Evolutionary conservation across 2,797 vertebrate genomes (phyloP).

Genomic region (Acanthopagrus latus): DNA sequence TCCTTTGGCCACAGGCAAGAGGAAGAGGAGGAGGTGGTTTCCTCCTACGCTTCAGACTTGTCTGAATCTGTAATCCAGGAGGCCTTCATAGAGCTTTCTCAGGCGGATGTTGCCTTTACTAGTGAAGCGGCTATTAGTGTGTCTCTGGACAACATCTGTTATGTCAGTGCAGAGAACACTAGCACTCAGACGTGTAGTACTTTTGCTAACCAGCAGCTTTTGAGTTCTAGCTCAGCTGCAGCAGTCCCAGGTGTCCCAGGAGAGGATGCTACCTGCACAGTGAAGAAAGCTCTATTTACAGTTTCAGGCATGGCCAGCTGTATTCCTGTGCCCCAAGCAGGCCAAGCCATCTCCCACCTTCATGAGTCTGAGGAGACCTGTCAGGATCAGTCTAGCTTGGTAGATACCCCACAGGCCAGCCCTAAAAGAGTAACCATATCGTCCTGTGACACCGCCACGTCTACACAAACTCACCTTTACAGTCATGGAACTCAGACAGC

Average conservation of each 20-base stretch:
- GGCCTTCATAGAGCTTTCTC: conserved; percentile 97
- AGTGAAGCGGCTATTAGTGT: conserved; percentile 95
- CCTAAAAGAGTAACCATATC: conserved; percentile 60
- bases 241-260: conserved; percentile 67
- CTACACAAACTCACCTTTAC: conserved; percentile 60
- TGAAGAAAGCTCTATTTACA: conserved; percentile 94
- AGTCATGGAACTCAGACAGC: conserved; percentile 61
- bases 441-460: conserved; percentile 60
- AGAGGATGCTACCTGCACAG: conserved; percentile 87
- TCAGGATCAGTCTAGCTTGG: conserved; percentile 70
- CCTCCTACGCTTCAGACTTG: conserved; percentile 94
- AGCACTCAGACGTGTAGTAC: conserved; percentile 84
- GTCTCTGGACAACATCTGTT: conserved; percentile 92
- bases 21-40: conserved; percentile 88
- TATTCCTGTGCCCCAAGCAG: conserved; percentile 93
- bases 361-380: conserved; percentile 78
- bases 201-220: conserved; percentile 79
- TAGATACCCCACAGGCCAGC: conserved; percentile 65
- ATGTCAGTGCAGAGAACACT: conserved; percentile 88
- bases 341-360: conserved; percentile 88
- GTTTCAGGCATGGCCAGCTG: conserved; percentile 96
- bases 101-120: conserved; percentile 93
- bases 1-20: conserved; percentile 78
- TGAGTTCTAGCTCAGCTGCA: conserved; percentile 60
- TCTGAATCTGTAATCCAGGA: conserved; percentile 99